These are phyloP conservation scores for Ectropis crepuscularia DNA, from an alignment of 2,888 invertebrate genomes.

Conservation along the genomic window DNA sequence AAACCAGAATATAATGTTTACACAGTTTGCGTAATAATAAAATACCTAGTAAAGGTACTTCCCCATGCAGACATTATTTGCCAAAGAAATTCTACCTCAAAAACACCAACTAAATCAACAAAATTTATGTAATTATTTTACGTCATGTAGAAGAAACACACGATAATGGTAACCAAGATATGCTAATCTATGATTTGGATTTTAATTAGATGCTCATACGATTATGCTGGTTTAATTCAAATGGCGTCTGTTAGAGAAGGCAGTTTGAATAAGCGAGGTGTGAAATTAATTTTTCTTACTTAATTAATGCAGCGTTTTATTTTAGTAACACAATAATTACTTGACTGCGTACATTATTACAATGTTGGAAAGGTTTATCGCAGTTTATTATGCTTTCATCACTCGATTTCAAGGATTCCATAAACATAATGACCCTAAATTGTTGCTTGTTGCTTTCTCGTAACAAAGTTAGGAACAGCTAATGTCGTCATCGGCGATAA, in stretches of 20 bases:
- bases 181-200: slow-evolving; percentile 1
- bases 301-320: slow-evolving; percentile 21
- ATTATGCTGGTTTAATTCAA: slow-evolving; percentile 4
- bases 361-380: slow-evolving; percentile 19
- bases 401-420: slow-evolving; percentile 13
- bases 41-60: no score
- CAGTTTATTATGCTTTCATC: slow-evolving; percentile 18
- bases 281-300: slow-evolving; percentile 30
- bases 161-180: background rate
- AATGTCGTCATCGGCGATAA: slow-evolving; percentile 42
- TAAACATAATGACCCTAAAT: slow-evolving; percentile 17
- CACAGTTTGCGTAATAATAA: no score
- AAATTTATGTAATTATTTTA: no score
- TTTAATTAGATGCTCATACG: slow-evolving; percentile 4
- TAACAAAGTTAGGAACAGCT: slow-evolving; percentile 36
- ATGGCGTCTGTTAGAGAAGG: slow-evolving; percentile 5
- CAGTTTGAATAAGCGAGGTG: slow-evolving; percentile 18
- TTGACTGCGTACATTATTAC: slow-evolving; percentile 12
- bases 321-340: slow-evolving; percentile 14
- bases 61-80: no score
- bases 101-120: no score
- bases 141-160: no score
- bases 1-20: no score
- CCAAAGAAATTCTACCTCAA: no score
- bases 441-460: slow-evolving; percentile 28